These are phyloP conservation scores for Acromyrmex heyeri DNA, from an alignment of 1,140 invertebrate species.

Conservation along the genomic window DNA sequence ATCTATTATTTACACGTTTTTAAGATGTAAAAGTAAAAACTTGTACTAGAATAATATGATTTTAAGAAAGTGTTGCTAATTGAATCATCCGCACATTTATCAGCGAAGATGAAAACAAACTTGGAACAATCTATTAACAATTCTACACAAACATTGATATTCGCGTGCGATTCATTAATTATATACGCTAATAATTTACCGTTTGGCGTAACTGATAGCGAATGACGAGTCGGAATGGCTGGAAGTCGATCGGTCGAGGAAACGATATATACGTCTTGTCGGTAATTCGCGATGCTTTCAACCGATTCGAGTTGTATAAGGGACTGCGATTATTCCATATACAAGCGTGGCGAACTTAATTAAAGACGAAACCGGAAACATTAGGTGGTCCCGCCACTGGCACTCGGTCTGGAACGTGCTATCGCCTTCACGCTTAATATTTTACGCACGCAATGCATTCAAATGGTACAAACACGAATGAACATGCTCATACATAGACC, in stretches of 20 bases:
- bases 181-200: background rate
- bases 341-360: slow-evolving; percentile 53
- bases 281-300: slow-evolving; percentile 58
- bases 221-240: background rate
- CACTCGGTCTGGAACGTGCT: slow-evolving; percentile 15
- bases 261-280: slow-evolving; percentile 16
- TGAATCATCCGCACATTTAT: background rate
- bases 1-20: too few species aligned
- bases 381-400: background rate
- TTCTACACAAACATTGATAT: background rate
- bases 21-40: too few species aligned
- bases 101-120: background rate
- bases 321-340: slow-evolving; percentile 49
- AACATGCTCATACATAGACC: background rate
- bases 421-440: slow-evolving; percentile 62
- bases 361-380: slow-evolving; percentile 68
- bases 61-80: background rate
- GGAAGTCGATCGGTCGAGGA: slow-evolving; percentile 20
- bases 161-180: slow-evolving; percentile 21
- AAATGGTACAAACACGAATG: slow-evolving; percentile 17
- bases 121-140: background rate
- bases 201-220: slow-evolving; percentile 14
- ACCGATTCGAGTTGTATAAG: slow-evolving; percentile 57
- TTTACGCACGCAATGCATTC: slow-evolving; percentile 33
- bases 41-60: too few species aligned